A percentile compares a stretch with the other conserved stretches of the same genome.
Evolutionary conservation across 2,888 invertebrate genomes (phyloP).

Genomic region (Epinotia nisella): DNA sequence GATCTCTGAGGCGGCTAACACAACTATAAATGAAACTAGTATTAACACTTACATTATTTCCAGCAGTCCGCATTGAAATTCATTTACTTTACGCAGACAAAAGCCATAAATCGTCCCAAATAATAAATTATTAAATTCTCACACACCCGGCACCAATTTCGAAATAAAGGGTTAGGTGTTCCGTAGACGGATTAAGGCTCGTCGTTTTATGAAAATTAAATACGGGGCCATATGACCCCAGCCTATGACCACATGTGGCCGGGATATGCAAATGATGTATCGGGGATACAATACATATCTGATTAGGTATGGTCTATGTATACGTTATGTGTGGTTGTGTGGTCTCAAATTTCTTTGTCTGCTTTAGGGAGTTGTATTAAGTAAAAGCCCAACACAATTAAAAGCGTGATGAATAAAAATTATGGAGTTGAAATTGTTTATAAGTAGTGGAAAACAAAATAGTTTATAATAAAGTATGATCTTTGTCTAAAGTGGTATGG

Average conservation of each 20-base stretch:
- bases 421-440: not conserved
- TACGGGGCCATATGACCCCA: conserved; percentile 76
- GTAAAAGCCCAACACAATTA: not conserved
- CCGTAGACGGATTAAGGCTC: conserved; percentile 79
- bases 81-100: conserved; percentile 42
- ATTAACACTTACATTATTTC: conserved; percentile 25
- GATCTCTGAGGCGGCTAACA: not conserved
- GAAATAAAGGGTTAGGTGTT: conserved; percentile 76
- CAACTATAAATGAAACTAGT: conserved; percentile 19
- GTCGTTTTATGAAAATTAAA: conserved; percentile 83
- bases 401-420: not conserved
- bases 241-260: conserved; percentile 81
- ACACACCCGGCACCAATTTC: conserved; percentile 67
- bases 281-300: conserved; percentile 68
- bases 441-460: not conserved
- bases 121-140: conserved; percentile 45
- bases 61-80: conserved; percentile 34
- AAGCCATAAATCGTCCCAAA: conserved; percentile 39
- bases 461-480: not conserved
- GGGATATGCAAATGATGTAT: conserved; percentile 82
- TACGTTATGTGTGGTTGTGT: conserved; percentile 36
- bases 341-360: conserved; percentile 20
- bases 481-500: not conserved
- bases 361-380: not conserved
- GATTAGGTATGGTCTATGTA: conserved; percentile 56